Base-by-base conservation (phyloP, 2,888 invertebrate species). In the Allygus modestus region DNA sequence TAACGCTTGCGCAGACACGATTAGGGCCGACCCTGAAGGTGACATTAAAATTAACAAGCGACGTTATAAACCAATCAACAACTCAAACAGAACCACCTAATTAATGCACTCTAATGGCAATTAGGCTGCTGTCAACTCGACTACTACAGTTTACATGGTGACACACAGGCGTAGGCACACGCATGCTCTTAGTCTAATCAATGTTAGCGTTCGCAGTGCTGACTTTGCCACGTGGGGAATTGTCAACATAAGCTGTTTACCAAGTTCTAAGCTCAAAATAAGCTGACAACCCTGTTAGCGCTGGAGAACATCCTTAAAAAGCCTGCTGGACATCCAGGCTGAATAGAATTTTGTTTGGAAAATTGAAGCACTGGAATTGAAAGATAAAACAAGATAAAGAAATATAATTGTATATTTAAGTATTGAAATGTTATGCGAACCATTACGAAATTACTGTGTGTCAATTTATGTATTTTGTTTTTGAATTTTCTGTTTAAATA, bases 161-260 rank as follows among this genome's bases (percentile, higher is more conserved):
- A 37, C 9, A 7, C 37, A 37, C 37, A 7, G 9, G 37, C 37
- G 37, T 9, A 37, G 12, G 46, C n/a, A 58, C 58, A 58, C 23
- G 23, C 58, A 1, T 11, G 20, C 58, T 51, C 12, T 51, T 51
- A 51, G 58, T 7, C 58, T 58, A 58, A 58, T 58, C 58, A 58
- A 51, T n/a, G 4, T 23, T 23, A 20, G 58, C 23, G 23, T 46
- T 1, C 58, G 1, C 58, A 23, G 23, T 20, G n/a, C 37, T 9
- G 4, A 12, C 12, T 46, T 12, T 37, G 37, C 37, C 37, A 7
- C 23, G 23, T 58, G 23, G 58, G 58, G 58, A n/a, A 58, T 58
- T 58, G 20, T 58, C 58, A 58, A 58, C 58, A 58, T 7, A 58
- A n/a, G 58, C 23, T 58, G 58, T 58, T n/a, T 58, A 58, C 58